phyloP scores from a whole-genome alignment of 30 jellyfish, hydroid and myxozoan species.

The Hydractinia echinata region DNA sequence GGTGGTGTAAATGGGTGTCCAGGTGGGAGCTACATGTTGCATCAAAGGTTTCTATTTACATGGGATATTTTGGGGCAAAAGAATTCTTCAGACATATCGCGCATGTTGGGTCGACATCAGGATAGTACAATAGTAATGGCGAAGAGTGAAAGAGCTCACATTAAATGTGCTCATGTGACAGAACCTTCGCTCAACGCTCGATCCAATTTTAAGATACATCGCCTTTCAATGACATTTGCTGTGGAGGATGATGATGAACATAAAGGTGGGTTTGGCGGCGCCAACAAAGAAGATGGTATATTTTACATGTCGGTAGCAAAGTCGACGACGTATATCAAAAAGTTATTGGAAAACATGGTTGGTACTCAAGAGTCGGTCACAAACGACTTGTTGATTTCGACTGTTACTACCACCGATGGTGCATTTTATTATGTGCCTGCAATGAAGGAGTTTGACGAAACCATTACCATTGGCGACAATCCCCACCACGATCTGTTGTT shows the following conservation, averaged over 20 bases:
- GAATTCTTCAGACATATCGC: conserved; percentile 25
- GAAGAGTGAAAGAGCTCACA: conserved; percentile 20
- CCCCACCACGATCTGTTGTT: conserved; percentile 12
- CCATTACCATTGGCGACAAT: background rate
- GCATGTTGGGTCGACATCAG: conserved; percentile 28
- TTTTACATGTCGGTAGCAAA: conserved; percentile 26
- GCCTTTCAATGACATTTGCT: conserved; percentile 19
- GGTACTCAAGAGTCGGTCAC: conserved; percentile 13
- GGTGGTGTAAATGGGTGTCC: conserved; percentile 33
- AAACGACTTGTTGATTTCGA: conserved; percentile 5
- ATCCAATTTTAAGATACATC: conserved; percentile 19
- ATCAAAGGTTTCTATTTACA: background rate
- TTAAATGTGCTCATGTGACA: conserved; percentile 8
- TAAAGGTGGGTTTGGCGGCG: conserved; percentile 19
- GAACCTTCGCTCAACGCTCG: background rate
- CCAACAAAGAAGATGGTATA: conserved; percentile 33
- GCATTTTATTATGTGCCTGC: conserved; percentile 33
- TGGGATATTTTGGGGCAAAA: conserved; percentile 28
- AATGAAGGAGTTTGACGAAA: conserved; percentile 4
- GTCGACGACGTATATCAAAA: background rate
- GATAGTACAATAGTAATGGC: conserved; percentile 22
- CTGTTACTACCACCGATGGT: conserved; percentile 8
- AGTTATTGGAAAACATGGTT: conserved; percentile 16
- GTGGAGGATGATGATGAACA: background rate
- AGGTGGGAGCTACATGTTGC: conserved; percentile 39